Base-by-base conservation (phyloP, 1,140 invertebrate species). In the Camponotus floridanus region DNA sequence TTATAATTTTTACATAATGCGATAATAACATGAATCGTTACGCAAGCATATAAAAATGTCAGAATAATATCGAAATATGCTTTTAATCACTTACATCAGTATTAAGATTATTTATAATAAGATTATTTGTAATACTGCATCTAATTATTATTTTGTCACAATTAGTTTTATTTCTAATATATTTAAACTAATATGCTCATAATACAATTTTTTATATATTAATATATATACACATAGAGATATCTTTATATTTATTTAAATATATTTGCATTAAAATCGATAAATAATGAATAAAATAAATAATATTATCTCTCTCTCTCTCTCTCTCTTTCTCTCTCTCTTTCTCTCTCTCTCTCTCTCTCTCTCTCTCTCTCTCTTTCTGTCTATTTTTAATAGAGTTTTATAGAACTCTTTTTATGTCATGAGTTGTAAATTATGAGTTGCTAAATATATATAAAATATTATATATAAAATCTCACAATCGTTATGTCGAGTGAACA, bases 1-100 rank as follows among this genome's bases (percentile, higher is more conserved):
- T 26, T 3, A 13, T 74, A 57, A 74, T 42, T 3, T 74, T 39
- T 61, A 21, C 73, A 61, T 76, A 76, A 61, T 61, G 33, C 13
- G 26, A 73, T 57, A 73, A 21, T 73, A 73, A 36, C 21, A 7
- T 55, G 26, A 13, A 57, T 26, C n/a, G 33, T 76, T 61, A 61
- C 21, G 21, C 55, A 61, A 76, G 36, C 21, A 18, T 76, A 26
- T 76, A 33, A 73, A 36, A 73, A 31, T 59, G 9, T 59, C 39
- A 57, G 4, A 26, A 74, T n/a, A 39, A 39, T 55, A 57, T 11
- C 51, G 1, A 21, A 39, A 26, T 59, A 13, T 7, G 7, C 6
- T 1, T 51, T 15, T n/a, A 21, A 71, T 13, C 0, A 9, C 36
- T 55, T n/a, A 39, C 2, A 13, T 31, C n/a, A 26, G 8, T 36